These are phyloP conservation scores for Germaria angustata DNA, from an alignment of 2,888 invertebrate species.

Conservation along the genomic window DNA sequence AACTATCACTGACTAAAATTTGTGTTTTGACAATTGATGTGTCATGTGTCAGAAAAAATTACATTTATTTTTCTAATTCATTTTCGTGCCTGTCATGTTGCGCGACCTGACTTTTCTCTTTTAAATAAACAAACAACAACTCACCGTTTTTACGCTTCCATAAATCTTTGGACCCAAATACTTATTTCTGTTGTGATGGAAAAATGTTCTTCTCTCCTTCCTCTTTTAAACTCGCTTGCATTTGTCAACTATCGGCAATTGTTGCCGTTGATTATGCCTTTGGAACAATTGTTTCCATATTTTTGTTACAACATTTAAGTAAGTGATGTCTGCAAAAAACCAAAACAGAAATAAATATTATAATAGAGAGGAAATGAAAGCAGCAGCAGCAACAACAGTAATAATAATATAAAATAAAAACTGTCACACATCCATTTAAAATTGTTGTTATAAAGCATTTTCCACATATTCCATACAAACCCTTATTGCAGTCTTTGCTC, in stretches of 20 bases:
- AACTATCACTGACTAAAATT: constrained; percentile 53
- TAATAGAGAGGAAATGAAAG: constrained; percentile 8
- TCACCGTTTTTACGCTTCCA: constrained; percentile 28
- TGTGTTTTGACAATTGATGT: constrained; percentile 78
- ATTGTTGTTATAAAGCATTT: constrained; percentile 18
- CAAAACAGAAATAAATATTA: neutral
- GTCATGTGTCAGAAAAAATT: constrained; percentile 72
- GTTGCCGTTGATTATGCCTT: neutral
- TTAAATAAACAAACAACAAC: neutral
- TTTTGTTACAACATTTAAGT: constrained; percentile 52
- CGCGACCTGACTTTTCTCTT: constrained; percentile 41
- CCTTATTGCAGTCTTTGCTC: constrained; percentile 44
- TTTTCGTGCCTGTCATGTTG: constrained; percentile 59
- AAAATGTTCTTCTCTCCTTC: neutral
- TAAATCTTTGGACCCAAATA: neutral
- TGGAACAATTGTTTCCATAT: constrained; percentile 59
- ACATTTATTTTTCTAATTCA: constrained; percentile 46
- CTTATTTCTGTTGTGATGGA: constrained; percentile 1
- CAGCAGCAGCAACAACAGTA: constrained; percentile 13
- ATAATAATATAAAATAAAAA: constrained; percentile 42
- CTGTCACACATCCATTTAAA: constrained; percentile 57
- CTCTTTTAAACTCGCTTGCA: neutral
- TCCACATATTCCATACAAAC: constrained; percentile 57
- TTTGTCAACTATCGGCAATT: constrained; percentile 21
- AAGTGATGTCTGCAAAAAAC: constrained; percentile 44